Conservation (phyloP, 2,888 invertebrate genomes). For the Philereme transversata region DNA sequence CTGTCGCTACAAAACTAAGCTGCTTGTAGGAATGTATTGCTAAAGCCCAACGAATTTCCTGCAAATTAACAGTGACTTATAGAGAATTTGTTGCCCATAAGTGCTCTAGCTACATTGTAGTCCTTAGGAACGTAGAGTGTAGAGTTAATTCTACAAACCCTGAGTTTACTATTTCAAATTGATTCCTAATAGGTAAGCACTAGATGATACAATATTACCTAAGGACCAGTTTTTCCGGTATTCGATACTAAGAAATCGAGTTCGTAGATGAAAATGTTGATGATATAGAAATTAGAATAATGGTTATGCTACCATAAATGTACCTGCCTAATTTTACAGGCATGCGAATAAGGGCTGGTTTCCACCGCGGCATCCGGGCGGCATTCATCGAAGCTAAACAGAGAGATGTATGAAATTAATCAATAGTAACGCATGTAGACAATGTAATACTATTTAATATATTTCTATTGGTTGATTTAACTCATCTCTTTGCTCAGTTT, state of each 20-base stretch:
- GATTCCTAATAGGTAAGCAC: constrained; percentile 15
- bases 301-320: too few species aligned
- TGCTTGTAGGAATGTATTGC: not conserved
- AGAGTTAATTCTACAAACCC: not conserved
- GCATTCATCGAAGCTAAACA: too few species aligned
- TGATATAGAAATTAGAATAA: constrained; percentile 7
- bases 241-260: constrained; percentile 10
- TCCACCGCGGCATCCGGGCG: too few species aligned
- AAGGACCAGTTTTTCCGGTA: constrained; percentile 24
- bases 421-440: too few species aligned
- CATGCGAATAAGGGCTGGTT: too few species aligned
- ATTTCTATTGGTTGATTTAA: too few species aligned
- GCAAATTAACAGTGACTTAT: not conserved
- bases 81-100: too few species aligned
- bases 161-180: constrained; percentile 8
- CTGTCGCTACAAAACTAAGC: not conserved
- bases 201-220: constrained; percentile 13
- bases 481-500: too few species aligned
- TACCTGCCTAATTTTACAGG: too few species aligned
- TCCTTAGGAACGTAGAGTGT: not conserved
- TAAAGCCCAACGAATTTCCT: not conserved
- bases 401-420: too few species aligned
- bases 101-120: too few species aligned
- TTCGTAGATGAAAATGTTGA: constrained; percentile 13
- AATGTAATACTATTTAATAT: too few species aligned